Conservation (phyloP, 1,140 invertebrate species). For the Sitodiplosis mosellana region DNA sequence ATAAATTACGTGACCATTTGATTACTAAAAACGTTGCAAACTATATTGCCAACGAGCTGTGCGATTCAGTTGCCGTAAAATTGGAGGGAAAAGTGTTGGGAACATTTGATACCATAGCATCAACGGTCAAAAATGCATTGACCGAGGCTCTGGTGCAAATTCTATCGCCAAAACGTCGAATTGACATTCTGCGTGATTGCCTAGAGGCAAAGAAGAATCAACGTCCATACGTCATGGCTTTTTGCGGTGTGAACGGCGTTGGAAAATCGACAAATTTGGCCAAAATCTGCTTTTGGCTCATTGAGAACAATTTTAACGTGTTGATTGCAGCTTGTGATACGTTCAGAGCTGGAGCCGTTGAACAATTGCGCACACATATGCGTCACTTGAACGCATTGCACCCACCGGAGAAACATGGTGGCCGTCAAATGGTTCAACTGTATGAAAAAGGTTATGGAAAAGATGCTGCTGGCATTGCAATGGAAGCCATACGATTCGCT, state of each 20-base stretch:
- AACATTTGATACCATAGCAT: conserved; percentile 80
- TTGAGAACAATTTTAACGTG: conserved; percentile 92
- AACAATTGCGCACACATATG: conserved; percentile 91
- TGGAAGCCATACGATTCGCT: conserved; percentile 86
- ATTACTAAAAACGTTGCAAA: conserved; percentile 96
- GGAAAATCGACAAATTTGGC: conserved; percentile 99
- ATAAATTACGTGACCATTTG: conserved; percentile 92
- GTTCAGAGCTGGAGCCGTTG: conserved; percentile 96
- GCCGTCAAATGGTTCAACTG: conserved; percentile 69
- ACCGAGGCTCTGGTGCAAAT: conserved; percentile 78
- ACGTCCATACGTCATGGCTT: conserved; percentile 88
- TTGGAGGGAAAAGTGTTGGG: conserved; percentile 85
- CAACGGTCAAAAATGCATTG: conserved; percentile 61
- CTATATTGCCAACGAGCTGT: conserved; percentile 87
- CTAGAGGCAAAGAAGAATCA: conserved; percentile 64
- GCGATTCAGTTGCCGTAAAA: conserved; percentile 83
- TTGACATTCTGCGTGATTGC: conserved; percentile 94
- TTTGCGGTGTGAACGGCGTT: conserved; percentile 99
- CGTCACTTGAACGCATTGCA: conserved; percentile 88
- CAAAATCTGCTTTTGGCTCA: conserved; percentile 97
- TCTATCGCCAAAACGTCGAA: conserved; percentile 79
- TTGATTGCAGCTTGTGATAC: conserved; percentile 98
- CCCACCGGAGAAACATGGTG: conserved; percentile 50
- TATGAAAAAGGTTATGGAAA: conserved; percentile 98
- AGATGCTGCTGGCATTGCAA: conserved; percentile 93